These are phyloP conservation scores for Tanypteryx hageni DNA, from an alignment of 2,888 invertebrate genomes.

Conservation along the genomic window DNA sequence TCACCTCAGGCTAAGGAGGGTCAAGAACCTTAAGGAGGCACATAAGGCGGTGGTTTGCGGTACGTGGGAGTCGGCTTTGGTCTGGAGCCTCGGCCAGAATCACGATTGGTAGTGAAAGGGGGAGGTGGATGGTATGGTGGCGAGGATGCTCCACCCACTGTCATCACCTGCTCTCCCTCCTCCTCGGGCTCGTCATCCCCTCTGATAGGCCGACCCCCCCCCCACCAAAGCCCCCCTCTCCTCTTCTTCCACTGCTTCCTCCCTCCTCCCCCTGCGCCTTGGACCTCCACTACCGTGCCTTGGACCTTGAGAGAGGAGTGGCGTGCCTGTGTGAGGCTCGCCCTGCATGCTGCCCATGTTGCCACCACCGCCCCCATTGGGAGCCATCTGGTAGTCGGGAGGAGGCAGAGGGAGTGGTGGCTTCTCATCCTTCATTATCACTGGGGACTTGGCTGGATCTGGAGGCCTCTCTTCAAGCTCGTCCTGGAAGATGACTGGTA, in stretches of 20 bases:
- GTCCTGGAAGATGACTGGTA: constrained; percentile 98
- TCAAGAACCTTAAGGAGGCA: constrained; percentile 89
- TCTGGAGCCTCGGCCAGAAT: constrained; percentile 84
- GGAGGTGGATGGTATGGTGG: constrained; percentile 95
- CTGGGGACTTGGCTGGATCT: constrained; percentile 93
- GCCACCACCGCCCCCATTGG: constrained; percentile 75
- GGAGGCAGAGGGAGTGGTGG: constrained; percentile 92
- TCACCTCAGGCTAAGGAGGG: background rate
- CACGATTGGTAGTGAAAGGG: constrained; percentile 86
- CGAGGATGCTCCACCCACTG: constrained; percentile 73
- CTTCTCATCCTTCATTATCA: constrained; percentile 96
- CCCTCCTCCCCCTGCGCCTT: constrained; percentile 70
- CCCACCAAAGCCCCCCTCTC: constrained; percentile 31
- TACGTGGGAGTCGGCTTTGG: constrained; percentile 93
- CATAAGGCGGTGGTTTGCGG: constrained; percentile 97
- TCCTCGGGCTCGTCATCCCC: constrained; percentile 72
- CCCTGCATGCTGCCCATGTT: background rate
- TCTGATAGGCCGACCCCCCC: background rate
- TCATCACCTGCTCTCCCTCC: constrained; percentile 71
- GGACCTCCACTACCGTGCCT: constrained; percentile 44
- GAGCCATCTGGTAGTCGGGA: constrained; percentile 83
- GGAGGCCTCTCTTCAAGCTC: constrained; percentile 94
- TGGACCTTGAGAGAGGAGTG: constrained; percentile 29
- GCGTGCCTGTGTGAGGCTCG: constrained; percentile 66
- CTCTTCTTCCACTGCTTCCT: constrained; percentile 71